phyloP scores from a whole-genome alignment of 2,888 invertebrate genomes.

The Diaprepes abbreviatus region DNA sequence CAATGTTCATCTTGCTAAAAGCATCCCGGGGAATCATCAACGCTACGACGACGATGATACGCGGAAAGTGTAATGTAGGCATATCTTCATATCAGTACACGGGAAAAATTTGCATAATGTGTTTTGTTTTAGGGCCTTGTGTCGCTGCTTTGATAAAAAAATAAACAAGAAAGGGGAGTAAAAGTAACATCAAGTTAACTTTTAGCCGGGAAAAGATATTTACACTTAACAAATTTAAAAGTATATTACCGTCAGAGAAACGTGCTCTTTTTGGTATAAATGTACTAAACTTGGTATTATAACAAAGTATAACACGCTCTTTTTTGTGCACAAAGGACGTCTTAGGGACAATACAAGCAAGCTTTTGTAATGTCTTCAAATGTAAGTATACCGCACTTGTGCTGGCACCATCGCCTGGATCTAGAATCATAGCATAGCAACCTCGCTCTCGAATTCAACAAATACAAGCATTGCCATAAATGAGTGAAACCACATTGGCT shows the following conservation, averaged over 20 bases:
- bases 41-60: constrained; percentile 20
- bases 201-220: neutral
- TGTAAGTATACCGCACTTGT: too few species aligned
- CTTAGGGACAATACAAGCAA: too few species aligned
- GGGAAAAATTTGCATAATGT: constrained; percentile 37
- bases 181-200: constrained; percentile 1
- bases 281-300: too few species aligned
- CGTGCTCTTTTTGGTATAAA: too few species aligned
- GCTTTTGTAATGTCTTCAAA: too few species aligned
- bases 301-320: too few species aligned
- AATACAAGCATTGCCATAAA: too few species aligned
- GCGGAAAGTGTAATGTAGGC: constrained; percentile 29
- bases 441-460: too few species aligned
- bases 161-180: constrained; percentile 4
- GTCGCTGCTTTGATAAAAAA: constrained; percentile 13
- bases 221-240: constrained; percentile 11
- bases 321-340: too few species aligned
- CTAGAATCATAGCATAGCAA: too few species aligned
- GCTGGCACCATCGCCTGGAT: too few species aligned
- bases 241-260: neutral
- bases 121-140: constrained; percentile 24
- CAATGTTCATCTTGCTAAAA: constrained; percentile 38
- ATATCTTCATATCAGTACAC: constrained; percentile 37
- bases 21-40: constrained; percentile 32
- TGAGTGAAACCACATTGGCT: too few species aligned